Conservation (phyloP, 2,888 invertebrate species). For the Liposcelis brunnea region DNA sequence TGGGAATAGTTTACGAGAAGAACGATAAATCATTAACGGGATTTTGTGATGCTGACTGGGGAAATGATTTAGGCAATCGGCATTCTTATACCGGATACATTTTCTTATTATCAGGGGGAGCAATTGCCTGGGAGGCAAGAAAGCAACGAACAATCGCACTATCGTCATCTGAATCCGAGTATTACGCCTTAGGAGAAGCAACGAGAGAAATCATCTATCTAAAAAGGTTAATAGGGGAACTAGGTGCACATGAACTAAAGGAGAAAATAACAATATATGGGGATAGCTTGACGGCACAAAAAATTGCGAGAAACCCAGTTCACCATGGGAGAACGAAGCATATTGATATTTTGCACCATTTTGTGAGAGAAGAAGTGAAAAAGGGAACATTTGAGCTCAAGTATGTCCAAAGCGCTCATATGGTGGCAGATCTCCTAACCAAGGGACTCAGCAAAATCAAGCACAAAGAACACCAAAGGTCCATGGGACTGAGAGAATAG, state of each 20-base stretch:
- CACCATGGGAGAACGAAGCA: constrained; percentile 14
- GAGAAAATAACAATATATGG: neutral
- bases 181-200: constrained; percentile 10
- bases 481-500: too few species aligned
- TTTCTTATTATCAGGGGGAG: constrained; percentile 10
- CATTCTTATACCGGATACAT: constrained; percentile 14
- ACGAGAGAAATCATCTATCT: constrained; percentile 10
- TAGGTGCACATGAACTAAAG: neutral
- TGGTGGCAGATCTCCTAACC: constrained; percentile 13
- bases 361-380: constrained; percentile 12
- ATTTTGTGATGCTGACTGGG: constrained; percentile 13
- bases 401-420: constrained; percentile 9
- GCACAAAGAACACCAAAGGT: too few species aligned
- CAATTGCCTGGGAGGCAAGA: constrained; percentile 13
- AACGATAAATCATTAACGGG: constrained; percentile 6
- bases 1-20: constrained; percentile 7
- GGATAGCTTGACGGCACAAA: constrained; percentile 12
- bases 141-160: constrained; percentile 13
- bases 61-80: constrained; percentile 10
- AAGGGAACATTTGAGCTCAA: constrained; percentile 7
- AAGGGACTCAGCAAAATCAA: constrained; percentile 11
- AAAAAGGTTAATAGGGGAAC: constrained; percentile 7
- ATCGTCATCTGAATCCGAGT: neutral
- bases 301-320: constrained; percentile 11
- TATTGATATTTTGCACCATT: constrained; percentile 14